Percentiles rank a stretch among this genome's conserved stretches.
Conservation (phyloP, 2,797 vertebrate genomes). For the Lates japonicus region DNA sequence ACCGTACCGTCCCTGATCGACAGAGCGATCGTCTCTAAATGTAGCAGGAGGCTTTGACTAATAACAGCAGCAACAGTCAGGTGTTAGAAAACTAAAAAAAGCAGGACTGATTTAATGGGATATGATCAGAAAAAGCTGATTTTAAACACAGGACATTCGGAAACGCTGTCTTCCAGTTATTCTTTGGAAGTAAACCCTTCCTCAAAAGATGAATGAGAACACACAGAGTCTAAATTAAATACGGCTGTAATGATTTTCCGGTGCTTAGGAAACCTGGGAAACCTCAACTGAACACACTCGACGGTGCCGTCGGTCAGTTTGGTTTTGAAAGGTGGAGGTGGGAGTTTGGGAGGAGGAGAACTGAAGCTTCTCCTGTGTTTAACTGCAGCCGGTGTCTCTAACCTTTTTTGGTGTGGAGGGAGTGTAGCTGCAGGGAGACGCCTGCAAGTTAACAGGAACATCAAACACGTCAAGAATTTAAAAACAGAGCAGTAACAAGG, state of each 20-base stretch:
- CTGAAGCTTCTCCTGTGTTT: conserved; percentile 1
- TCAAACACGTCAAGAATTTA: background rate
- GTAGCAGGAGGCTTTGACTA: conserved; percentile 22
- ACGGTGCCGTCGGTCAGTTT: background rate
- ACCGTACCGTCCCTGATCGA: background rate
- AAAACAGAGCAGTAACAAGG: background rate
- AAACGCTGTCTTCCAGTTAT: background rate
- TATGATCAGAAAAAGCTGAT: background rate
- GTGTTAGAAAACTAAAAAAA: background rate
- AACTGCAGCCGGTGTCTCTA: background rate
- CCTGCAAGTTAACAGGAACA: background rate
- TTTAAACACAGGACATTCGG: background rate
- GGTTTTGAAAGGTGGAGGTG: background rate
- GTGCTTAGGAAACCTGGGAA: background rate
- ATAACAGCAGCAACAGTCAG: background rate
- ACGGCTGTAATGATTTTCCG: conserved; percentile 23
- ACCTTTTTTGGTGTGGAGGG: conserved; percentile 32
- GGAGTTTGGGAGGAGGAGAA: background rate
- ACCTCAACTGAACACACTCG: background rate
- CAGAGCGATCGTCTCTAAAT: conserved; percentile 4
- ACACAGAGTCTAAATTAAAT: background rate
- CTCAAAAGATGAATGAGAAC: conserved; percentile 4
- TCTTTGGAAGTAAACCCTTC: background rate
- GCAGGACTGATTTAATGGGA: background rate
- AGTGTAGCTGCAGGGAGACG: background rate